A percentile compares a stretch with the other conserved stretches of the same genome.
Evolutionary conservation across 2,797 vertebrate species (phyloP).

Genomic region (Halcyon chelicuti): DNA sequence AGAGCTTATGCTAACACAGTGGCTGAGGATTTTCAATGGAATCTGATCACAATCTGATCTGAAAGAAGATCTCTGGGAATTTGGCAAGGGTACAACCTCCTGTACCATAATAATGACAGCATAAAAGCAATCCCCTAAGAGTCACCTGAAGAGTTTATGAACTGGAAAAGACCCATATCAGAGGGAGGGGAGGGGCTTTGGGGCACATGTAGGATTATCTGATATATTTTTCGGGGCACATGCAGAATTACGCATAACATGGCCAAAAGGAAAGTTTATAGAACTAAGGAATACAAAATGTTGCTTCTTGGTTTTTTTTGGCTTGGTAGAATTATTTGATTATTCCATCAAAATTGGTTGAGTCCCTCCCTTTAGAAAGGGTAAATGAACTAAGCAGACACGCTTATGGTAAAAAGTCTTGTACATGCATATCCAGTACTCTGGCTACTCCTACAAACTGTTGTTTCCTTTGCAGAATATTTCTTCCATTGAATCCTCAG

Average conservation of each 20-base stretch:
- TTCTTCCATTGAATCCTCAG: neutral
- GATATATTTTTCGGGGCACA: neutral
- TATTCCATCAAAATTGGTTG: neutral
- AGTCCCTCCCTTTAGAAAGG: neutral
- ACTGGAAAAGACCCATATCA: neutral
- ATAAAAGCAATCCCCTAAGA: neutral
- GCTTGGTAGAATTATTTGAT: neutral
- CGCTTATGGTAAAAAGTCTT: neutral
- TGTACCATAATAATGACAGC: neutral
- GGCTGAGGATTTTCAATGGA: neutral
- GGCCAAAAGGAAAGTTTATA: neutral
- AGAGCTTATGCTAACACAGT: neutral
- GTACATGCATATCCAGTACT: fast-evolving
- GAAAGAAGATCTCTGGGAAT: neutral
- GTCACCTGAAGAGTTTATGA: neutral
- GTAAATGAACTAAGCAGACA: neutral
- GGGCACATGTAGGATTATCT: neutral
- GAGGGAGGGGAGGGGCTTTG: neutral
- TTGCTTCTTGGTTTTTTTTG: neutral
- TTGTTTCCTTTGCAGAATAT: neutral
- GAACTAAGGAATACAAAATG: neutral
- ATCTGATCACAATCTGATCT: neutral
- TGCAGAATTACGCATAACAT: neutral
- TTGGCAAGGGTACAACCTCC: neutral
- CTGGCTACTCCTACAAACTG: neutral